Conservation (phyloP, 2,888 invertebrate genomes). For the Deilephila porcellus region DNA sequence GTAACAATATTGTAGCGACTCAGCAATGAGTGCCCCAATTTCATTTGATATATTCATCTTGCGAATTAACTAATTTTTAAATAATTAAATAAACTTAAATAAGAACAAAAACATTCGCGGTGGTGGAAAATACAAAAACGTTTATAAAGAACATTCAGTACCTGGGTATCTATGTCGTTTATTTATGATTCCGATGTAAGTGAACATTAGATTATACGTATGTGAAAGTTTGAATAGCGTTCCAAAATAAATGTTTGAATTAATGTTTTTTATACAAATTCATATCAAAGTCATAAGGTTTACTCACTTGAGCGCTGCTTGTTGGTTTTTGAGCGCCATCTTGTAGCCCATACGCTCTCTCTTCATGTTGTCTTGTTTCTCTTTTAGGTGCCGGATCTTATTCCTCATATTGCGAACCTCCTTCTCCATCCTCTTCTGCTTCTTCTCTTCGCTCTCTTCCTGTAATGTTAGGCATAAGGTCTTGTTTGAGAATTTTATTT, state of each 20-base stretch:
- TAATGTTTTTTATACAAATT: not conserved
- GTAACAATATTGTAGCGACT: not conserved
- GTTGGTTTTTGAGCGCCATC: conserved; percentile 92
- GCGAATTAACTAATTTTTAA: not conserved
- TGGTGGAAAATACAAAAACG: no score
- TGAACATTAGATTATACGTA: not conserved
- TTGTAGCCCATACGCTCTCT: conserved; percentile 91
- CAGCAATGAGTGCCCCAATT: not conserved
- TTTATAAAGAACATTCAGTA: no score
- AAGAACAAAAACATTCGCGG: no score
- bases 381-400: conserved; percentile 88
- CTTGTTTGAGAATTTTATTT: not conserved
- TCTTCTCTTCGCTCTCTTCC: conserved; percentile 86
- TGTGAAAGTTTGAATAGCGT: not conserved
- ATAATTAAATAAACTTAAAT: no score
- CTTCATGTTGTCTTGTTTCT: conserved; percentile 90
- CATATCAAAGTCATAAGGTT: not conserved
- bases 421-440: conserved; percentile 86
- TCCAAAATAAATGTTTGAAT: not conserved
- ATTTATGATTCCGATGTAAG: not conserved
- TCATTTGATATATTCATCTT: not conserved
- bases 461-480: conserved; percentile 44
- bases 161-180: no score
- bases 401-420: conserved; percentile 86
- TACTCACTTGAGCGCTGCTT: conserved; percentile 87